A percentile compares a stretch with the other conserved stretches of the same genome.
Conservation (phyloP, 1,140 invertebrate genomes). For the Saccostrea cuccullata region DNA sequence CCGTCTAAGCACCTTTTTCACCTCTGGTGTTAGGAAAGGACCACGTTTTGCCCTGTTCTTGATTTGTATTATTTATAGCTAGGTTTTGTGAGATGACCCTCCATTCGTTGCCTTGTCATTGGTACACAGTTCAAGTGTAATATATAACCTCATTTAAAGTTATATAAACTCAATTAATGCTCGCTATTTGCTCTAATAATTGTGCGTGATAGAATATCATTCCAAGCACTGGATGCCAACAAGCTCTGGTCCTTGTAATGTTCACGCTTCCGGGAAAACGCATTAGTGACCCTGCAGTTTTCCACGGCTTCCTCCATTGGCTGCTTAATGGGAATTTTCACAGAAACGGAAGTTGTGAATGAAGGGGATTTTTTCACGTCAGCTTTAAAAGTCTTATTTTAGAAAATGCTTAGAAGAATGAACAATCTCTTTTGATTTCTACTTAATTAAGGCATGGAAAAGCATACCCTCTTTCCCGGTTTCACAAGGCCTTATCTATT, state of each 20-base stretch:
- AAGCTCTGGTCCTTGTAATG: background rate
- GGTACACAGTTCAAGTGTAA: no score
- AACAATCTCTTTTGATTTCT: conserved; percentile 1
- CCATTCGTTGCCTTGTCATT: no score
- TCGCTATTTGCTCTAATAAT: background rate
- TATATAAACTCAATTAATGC: background rate
- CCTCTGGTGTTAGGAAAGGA: no score
- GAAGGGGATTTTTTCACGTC: background rate
- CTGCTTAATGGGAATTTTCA: background rate
- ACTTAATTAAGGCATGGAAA: conserved; percentile 6
- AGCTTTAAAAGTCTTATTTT: background rate
- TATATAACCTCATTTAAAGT: background rate
- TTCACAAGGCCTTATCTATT: background rate
- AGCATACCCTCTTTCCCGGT: background rate
- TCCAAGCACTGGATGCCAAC: background rate
- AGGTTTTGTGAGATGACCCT: no score
- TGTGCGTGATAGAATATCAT: background rate
- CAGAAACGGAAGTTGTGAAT: background rate
- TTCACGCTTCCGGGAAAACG: background rate
- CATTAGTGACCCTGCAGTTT: conserved; percentile 7
- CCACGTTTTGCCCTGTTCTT: no score
- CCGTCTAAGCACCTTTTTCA: no score
- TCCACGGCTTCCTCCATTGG: background rate
- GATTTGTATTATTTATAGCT: no score
- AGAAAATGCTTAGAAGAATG: conserved; percentile 5